Evolutionary conservation across 2,113 vertebrate genomes (phyloP), one percentile per base, ranked within the genome.

Genomic region (Melanerpes aurifrons): DNA sequence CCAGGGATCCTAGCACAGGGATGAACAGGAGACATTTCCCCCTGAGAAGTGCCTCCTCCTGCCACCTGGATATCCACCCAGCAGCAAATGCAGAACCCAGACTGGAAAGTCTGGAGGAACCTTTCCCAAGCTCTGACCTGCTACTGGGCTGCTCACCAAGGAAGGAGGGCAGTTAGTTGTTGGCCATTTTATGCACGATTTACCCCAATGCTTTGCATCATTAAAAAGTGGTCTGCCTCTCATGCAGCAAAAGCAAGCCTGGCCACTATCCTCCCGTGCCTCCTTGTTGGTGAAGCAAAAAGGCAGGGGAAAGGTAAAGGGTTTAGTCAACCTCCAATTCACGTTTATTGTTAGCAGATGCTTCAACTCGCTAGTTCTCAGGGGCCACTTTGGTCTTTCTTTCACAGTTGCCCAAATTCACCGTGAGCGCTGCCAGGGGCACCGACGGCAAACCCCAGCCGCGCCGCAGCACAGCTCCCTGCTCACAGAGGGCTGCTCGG

Each of bases 311-410:
- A 91, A 94, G 69, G 85, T 91, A 80, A 90, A 89, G 61, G 17
- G 35, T 75, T 92, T 90, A 90, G 95, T 93, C 80, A 86, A 74
- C 11, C 29, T 94, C 76, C 79, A 91, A 72, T 81, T 83, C 3
- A 47, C 74, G 90, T 92, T 94, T 94, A 95, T 94, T 94, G 80
- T 67, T 95, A 94, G 80, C 94, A 96, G 85, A 95, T 95, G 96
- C 87, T 94, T 56, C 45, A 37, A 66, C 72, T 79, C 93, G 93
- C 80, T 80, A 75, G 76, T 26, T 93, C 56, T 56, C 3, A 2
- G 35, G 15, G 58, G 40, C 69, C 0, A 0, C 58, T 93, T 86
- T 31, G 29, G 48, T 32, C 75, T 87, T 35, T 61, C 62, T 81
- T 83, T 77, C 63, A 54, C 59, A 57, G 71, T 77, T 70, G 45